phyloP scores from a whole-genome alignment of 2,113 vertebrate genomes.

The Drymodes brunneopygia region DNA sequence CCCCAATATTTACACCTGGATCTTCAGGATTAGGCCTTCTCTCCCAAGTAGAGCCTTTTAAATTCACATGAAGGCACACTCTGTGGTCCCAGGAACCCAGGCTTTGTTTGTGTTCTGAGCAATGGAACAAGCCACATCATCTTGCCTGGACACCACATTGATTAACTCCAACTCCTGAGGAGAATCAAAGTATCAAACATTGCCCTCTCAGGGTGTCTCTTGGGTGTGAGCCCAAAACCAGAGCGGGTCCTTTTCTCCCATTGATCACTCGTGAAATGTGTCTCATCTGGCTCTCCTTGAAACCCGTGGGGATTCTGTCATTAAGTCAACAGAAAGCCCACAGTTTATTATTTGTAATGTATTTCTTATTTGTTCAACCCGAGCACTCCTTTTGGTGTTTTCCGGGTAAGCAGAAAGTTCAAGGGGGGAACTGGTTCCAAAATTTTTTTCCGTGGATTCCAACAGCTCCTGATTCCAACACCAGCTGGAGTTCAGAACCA shows the following conservation, averaged over 20 bases:
- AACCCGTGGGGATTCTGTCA: not conserved
- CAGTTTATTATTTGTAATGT: conserved; percentile 13
- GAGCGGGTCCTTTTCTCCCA: not conserved
- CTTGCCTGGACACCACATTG: not conserved
- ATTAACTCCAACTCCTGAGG: not conserved
- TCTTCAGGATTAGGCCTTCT: not conserved
- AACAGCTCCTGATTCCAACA: not conserved
- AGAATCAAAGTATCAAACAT: not conserved
- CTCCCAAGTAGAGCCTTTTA: not conserved
- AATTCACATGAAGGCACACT: not conserved
- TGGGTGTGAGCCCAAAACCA: not conserved
- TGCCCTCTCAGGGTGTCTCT: not conserved
- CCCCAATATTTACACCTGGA: not conserved
- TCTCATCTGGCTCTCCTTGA: not conserved
- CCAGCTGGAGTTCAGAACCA: not conserved
- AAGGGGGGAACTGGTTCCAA: not conserved
- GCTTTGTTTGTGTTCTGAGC: not conserved
- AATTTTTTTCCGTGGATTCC: not conserved
- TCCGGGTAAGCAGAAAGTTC: not conserved
- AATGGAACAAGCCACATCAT: not conserved
- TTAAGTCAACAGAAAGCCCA: not conserved
- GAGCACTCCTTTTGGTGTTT: not conserved
- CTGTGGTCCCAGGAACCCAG: not conserved
- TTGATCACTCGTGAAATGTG: not conserved
- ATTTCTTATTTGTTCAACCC: conserved; percentile 44